Conservation (phyloP, 2,888 invertebrate genomes). For the Rhorus exstirpatorius region DNA sequence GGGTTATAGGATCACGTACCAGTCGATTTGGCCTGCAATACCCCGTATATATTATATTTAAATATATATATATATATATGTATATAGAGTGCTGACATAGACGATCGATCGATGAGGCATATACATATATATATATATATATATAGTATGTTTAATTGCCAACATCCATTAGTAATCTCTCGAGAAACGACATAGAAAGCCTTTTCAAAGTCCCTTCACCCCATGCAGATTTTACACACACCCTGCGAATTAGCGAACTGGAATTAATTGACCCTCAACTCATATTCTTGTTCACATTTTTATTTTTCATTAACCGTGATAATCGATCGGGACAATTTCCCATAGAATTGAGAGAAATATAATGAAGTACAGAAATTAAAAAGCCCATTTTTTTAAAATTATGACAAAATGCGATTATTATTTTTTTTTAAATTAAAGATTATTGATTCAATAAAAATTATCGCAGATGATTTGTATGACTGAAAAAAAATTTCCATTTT, state of each 20-base stretch:
- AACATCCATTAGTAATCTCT: slow-evolving; percentile 62
- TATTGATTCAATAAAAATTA: no score
- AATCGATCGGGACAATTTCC: no score
- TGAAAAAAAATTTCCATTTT: no score
- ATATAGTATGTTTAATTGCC: slow-evolving; percentile 74
- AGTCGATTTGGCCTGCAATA: not conserved
- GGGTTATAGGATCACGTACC: not conserved
- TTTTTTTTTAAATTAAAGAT: no score
- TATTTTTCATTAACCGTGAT: no score
- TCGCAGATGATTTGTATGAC: no score
- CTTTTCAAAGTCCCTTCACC: slow-evolving; percentile 47
- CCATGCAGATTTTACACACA: slow-evolving; percentile 32
- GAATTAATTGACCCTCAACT: slow-evolving; percentile 20
- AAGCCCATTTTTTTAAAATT: no score
- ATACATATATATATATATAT: slow-evolving; percentile 18
- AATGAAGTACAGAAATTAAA: no score
- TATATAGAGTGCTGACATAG: slow-evolving; percentile 45
- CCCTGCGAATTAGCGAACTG: not conserved
- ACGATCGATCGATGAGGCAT: slow-evolving; percentile 74
- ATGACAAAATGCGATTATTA: no score
- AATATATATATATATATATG: slow-evolving; percentile 37
- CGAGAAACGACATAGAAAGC: slow-evolving; percentile 28
- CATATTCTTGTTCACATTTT: not conserved
- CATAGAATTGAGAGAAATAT: no score
- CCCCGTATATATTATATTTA: slow-evolving; percentile 48